These are phyloP conservation scores for Sorex maritimensis DNA, from an alignment of 2,797 vertebrate genomes.

Conservation along the genomic window DNA sequence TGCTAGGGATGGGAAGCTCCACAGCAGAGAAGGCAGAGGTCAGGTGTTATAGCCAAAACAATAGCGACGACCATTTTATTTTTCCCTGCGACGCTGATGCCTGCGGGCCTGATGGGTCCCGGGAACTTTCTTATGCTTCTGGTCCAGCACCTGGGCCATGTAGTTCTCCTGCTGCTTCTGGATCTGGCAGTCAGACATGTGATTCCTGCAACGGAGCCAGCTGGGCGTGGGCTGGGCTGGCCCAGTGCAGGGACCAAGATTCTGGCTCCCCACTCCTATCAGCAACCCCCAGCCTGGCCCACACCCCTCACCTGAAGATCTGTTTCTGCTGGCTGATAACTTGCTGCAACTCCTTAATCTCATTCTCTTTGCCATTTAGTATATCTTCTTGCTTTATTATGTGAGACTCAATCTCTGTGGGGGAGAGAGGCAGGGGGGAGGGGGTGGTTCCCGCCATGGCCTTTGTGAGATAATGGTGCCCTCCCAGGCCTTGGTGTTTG, in stretches of 20 bases:
- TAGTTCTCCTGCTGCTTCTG: slow-evolving; percentile 87
- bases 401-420: slow-evolving; percentile 83
- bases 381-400: slow-evolving; percentile 83
- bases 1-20: not conserved
- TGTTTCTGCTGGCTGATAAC: slow-evolving; percentile 87
- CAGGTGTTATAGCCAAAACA: slow-evolving; percentile 57
- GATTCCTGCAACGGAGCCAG: slow-evolving; percentile 78
- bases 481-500: slow-evolving; percentile 26
- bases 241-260: slow-evolving; percentile 19
- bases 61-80: slow-evolving; percentile 76
- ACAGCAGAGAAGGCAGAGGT: slow-evolving; percentile 67
- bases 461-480: slow-evolving; percentile 53
- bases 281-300: slow-evolving; percentile 75
- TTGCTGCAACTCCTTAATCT: slow-evolving; percentile 86
- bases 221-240: slow-evolving; percentile 45
- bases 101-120: slow-evolving; percentile 70
- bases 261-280: slow-evolving; percentile 63
- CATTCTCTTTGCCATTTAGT: slow-evolving; percentile 84
- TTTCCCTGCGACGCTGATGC: slow-evolving; percentile 76
- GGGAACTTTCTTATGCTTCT: slow-evolving; percentile 79
- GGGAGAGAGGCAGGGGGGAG: slow-evolving; percentile 76
- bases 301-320: slow-evolving; percentile 79
- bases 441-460: slow-evolving; percentile 50
- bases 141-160: slow-evolving; percentile 72
- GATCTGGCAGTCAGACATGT: slow-evolving; percentile 81